phyloP scores from a whole-genome alignment of 2,888 invertebrate genomes.

The Pantelozetes paolii region DNA sequence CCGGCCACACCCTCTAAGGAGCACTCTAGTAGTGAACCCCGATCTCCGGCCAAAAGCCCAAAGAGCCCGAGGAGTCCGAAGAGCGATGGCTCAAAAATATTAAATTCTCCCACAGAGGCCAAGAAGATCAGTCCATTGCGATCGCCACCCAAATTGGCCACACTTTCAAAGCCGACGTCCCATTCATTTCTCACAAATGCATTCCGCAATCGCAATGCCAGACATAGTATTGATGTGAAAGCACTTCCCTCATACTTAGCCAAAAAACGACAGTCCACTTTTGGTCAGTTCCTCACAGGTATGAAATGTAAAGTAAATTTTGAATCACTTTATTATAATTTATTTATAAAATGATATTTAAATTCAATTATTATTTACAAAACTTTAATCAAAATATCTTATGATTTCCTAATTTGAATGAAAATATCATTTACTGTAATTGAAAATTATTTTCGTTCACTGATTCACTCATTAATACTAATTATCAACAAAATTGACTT shows the following conservation, averaged over 20 bases:
- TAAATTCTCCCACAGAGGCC: too few relatives aligned
- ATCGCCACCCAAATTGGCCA: slow-evolving; percentile 40
- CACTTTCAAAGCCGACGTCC: slow-evolving; percentile 37
- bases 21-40: not conserved
- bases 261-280: slow-evolving; percentile 40
- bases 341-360: too few relatives aligned
- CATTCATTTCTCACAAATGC: slow-evolving; percentile 31
- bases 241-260: slow-evolving; percentile 43
- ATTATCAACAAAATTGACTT: not conserved
- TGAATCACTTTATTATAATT: not conserved
- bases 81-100: not conserved
- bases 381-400: too few relatives aligned
- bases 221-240: slow-evolving; percentile 42
- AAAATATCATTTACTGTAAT: too few relatives aligned
- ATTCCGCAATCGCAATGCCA: slow-evolving; percentile 34
- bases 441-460: too few relatives aligned
- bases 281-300: slow-evolving; percentile 41
- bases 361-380: too few relatives aligned
- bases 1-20: slow-evolving; percentile 5
- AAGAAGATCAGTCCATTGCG: slow-evolving; percentile 38
- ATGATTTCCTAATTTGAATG: not conserved
- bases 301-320: not conserved
- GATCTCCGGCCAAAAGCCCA: slow-evolving; percentile 50
- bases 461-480: too few relatives aligned
- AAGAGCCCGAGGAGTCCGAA: not conserved